These are phyloP conservation scores for Platycheirus albimanus DNA, from an alignment of 2,888 invertebrate species.

Conservation along the genomic window DNA sequence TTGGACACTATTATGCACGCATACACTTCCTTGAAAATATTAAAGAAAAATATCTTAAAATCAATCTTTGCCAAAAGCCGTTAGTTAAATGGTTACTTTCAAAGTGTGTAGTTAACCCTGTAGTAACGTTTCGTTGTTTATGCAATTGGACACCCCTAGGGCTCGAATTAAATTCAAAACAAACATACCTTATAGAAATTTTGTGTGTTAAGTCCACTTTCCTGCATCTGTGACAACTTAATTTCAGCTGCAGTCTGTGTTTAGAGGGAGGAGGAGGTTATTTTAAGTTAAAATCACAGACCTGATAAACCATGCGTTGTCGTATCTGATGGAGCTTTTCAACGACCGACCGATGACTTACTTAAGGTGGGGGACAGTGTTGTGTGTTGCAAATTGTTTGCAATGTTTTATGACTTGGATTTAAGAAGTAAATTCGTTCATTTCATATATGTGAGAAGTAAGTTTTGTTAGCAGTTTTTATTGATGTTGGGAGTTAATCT, in stretches of 20 bases:
- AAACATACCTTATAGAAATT: constrained; percentile 42
- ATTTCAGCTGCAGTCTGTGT: constrained; percentile 33
- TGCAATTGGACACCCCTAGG: constrained; percentile 23
- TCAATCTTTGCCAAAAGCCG: constrained; percentile 56
- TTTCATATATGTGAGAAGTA: no score
- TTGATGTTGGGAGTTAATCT: no score
- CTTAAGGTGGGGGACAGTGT: constrained; percentile 20
- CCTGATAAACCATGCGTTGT: constrained; percentile 32
- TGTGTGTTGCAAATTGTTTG: constrained; percentile 4
- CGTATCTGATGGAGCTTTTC: no score
- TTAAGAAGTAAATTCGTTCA: no score
- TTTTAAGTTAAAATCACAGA: constrained; percentile 27
- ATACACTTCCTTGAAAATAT: constrained; percentile 14
- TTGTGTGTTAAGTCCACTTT: constrained; percentile 14
- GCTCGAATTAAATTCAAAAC: constrained; percentile 33
- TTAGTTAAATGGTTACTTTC: constrained; percentile 14
- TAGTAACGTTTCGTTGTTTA: constrained; percentile 11
- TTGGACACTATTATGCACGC: no score
- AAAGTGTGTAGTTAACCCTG: constrained; percentile 32
- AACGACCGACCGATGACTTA: constrained; percentile 23
- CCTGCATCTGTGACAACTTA: constrained; percentile 62
- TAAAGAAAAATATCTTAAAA: constrained; percentile 22
- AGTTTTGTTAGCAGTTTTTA: no score
- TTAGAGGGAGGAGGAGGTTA: constrained; percentile 51
- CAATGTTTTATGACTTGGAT: no score